Conservation (phyloP, 2,888 invertebrate species). For the Copidosoma aretas region DNA sequence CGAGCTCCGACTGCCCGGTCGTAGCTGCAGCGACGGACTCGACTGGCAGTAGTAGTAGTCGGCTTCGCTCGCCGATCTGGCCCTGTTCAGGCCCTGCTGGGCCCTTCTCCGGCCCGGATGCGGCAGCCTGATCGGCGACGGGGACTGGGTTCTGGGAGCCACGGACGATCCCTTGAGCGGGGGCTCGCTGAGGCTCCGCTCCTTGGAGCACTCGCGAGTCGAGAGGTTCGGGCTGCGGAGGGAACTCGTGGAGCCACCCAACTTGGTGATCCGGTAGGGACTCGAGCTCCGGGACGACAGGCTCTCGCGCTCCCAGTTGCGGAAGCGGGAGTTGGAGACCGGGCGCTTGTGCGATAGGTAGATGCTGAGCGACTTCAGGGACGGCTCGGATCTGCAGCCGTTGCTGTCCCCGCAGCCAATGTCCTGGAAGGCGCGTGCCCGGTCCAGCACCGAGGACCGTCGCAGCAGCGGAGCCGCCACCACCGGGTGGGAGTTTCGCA, state of each 20-base stretch:
- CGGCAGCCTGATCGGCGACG: constrained; percentile 70
- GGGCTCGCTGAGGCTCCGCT: constrained; percentile 72
- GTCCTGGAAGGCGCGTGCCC: constrained; percentile 74
- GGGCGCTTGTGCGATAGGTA: constrained; percentile 75
- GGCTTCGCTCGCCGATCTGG: constrained; percentile 73
- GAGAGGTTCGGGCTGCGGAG: constrained; percentile 59
- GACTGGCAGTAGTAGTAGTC: constrained; percentile 60
- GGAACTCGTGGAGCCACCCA: constrained; percentile 56
- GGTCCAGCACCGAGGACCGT: constrained; percentile 72
- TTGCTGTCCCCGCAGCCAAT: constrained; percentile 60
- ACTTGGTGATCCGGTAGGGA: constrained; percentile 63
- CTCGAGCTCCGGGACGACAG: constrained; percentile 64
- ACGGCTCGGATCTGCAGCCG: constrained; percentile 66
- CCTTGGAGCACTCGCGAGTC: constrained; percentile 59
- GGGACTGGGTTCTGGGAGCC: constrained; percentile 63
- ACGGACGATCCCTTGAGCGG: constrained; percentile 65
- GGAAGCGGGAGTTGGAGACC: constrained; percentile 76
- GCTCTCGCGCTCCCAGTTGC: constrained; percentile 70
- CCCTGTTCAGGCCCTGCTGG: constrained; percentile 30
- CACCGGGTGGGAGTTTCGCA: constrained; percentile 63
- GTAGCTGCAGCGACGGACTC: constrained; percentile 50
- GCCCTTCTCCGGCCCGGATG: too few species aligned
- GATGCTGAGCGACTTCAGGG: constrained; percentile 67
- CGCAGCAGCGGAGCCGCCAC: constrained; percentile 55
- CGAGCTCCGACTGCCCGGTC: constrained; percentile 60